These are phyloP conservation scores for Podargus strigoides DNA, from an alignment of 2,797 vertebrate species.

Conservation along the genomic window DNA sequence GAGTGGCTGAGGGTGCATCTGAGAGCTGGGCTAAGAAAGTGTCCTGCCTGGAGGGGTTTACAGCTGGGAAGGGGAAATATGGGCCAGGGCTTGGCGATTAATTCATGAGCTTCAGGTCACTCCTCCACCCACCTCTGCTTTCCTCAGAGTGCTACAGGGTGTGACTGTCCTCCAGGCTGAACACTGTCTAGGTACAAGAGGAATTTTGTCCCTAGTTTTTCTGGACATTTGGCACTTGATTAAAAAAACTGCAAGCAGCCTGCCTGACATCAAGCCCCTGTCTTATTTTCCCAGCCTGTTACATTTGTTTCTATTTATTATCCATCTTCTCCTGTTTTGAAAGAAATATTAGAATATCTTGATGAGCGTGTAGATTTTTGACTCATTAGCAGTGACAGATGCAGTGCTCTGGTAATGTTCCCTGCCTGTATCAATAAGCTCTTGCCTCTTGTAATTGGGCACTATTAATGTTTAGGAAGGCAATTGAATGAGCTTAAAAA, in stretches of 20 bases:
- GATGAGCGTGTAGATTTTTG: background rate
- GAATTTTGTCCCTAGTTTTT: background rate
- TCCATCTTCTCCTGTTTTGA: background rate
- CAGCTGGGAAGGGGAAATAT: background rate
- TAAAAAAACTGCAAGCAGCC: background rate
- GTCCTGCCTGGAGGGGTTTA: background rate
- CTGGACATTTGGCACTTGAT: background rate
- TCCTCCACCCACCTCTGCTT: background rate
- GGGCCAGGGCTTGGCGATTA: fast-evolving
- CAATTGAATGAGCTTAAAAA: background rate
- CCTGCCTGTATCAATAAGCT: background rate
- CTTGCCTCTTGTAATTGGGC: background rate
- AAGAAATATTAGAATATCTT: background rate
- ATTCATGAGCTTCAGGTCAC: background rate
- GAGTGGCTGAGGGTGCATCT: background rate
- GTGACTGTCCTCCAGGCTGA: background rate
- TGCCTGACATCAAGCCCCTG: background rate
- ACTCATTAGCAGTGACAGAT: background rate
- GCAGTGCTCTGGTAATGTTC: background rate
- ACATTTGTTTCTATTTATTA: background rate
- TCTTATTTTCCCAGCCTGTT: background rate
- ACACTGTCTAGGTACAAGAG: background rate
- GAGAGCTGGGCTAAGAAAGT: background rate
- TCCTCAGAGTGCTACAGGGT: background rate
- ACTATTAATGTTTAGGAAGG: background rate